phyloP scores from a whole-genome alignment of 2,888 invertebrate genomes.

The Cheilosia variabilis region DNA sequence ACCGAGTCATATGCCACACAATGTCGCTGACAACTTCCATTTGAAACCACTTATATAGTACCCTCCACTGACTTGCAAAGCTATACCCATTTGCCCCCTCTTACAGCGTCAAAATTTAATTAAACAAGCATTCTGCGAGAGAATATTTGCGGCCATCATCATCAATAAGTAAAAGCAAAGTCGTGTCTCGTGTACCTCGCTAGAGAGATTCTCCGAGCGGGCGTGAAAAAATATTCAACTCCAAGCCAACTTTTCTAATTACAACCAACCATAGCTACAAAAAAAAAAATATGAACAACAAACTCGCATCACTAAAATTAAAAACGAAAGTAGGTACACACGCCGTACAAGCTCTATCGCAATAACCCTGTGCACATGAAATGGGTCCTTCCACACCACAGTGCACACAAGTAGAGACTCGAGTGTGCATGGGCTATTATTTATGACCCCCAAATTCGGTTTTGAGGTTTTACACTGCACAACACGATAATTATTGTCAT shows the following conservation, averaged over 20 bases:
- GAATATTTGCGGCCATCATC: constrained; percentile 32
- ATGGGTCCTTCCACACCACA: background rate
- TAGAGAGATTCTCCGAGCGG: background rate
- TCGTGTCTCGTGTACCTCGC: constrained; percentile 56
- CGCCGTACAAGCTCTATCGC: background rate
- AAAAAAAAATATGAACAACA: constrained; percentile 16
- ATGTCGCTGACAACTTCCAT: too few relatives aligned
- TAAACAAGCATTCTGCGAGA: constrained; percentile 3
- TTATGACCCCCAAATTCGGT: constrained; percentile 47
- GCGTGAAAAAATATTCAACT: constrained; percentile 5
- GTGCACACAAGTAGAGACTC: background rate
- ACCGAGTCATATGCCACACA: too few relatives aligned
- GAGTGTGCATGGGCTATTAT: constrained; percentile 15
- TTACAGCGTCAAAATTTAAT: background rate
- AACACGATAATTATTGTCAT: constrained; percentile 57
- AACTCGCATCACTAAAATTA: constrained; percentile 5
- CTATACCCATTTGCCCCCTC: too few relatives aligned
- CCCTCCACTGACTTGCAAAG: too few relatives aligned
- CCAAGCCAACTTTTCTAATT: constrained; percentile 51
- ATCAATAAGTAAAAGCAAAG: constrained; percentile 50
- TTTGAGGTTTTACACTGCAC: constrained; percentile 56
- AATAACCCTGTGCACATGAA: constrained; percentile 23
- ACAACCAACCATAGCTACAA: background rate
- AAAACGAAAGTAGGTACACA: constrained; percentile 5
- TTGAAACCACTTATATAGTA: too few relatives aligned